Evolutionary conservation across 2,888 invertebrate species (phyloP).

Genomic region (Dynastes maya): DNA sequence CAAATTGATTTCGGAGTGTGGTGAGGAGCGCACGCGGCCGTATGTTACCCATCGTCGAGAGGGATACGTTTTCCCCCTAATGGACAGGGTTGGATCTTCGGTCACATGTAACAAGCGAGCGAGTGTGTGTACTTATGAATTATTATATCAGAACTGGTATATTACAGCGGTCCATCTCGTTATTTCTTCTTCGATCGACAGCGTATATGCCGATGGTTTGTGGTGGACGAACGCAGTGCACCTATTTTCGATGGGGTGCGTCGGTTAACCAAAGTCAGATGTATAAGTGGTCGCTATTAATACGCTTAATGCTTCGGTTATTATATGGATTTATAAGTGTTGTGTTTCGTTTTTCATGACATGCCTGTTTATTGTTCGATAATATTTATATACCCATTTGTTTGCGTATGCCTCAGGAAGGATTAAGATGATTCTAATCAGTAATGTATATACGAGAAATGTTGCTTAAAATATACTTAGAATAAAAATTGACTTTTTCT

Average conservation of each 20-base stretch:
- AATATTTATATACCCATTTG: slow-evolving; percentile 7
- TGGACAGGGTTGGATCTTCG: slow-evolving; percentile 56
- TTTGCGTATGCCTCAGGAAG: no score
- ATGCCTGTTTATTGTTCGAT: background rate
- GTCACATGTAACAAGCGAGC: slow-evolving; percentile 52
- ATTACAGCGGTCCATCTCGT: slow-evolving; percentile 47
- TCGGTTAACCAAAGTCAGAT: slow-evolving; percentile 68
- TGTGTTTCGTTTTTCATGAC: slow-evolving; percentile 25
- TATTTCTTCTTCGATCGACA: slow-evolving; percentile 10
- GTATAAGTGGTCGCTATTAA: slow-evolving; percentile 70
- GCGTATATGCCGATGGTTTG: background rate
- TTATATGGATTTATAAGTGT: slow-evolving; percentile 62
- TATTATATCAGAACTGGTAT: slow-evolving; percentile 64
- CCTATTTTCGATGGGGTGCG: slow-evolving; percentile 43
- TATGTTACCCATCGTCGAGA: slow-evolving; percentile 58
- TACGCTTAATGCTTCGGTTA: slow-evolving; percentile 68
- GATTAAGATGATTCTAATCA: no score
- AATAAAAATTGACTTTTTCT: no score
- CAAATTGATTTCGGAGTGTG: slow-evolving; percentile 66
- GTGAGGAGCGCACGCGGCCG: slow-evolving; percentile 54
- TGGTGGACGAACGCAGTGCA: slow-evolving; percentile 4
- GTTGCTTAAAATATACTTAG: no score
- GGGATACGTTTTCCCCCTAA: slow-evolving; percentile 52
- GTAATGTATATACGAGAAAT: no score
- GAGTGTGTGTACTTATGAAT: slow-evolving; percentile 62